Percentiles rank a stretch among this genome's conserved stretches.
Evolutionary conservation across 2,113 vertebrate genomes (phyloP).

Genomic region (Donacobius atricapilla): DNA sequence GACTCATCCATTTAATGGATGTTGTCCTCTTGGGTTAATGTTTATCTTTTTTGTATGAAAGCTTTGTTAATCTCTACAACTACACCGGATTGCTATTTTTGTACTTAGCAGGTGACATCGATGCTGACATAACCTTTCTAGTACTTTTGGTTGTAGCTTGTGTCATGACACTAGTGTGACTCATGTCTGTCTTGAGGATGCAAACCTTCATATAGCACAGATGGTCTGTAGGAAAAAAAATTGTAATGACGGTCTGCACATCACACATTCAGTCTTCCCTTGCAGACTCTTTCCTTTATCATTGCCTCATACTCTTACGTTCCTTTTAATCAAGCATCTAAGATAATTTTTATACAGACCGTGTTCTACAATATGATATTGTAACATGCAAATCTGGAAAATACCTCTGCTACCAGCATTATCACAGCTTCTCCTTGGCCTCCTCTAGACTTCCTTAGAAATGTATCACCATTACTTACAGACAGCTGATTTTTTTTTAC

Average conservation of each 20-base stretch:
- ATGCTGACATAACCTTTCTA: conserved; percentile 14
- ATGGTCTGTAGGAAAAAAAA: background rate
- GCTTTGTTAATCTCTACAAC: conserved; percentile 15
- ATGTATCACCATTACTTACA: background rate
- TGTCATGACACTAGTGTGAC: conserved; percentile 7
- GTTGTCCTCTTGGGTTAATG: background rate
- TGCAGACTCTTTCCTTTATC: background rate
- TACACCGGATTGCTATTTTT: background rate
- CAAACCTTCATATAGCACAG: background rate
- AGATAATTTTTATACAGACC: background rate
- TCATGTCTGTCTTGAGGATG: conserved; percentile 27
- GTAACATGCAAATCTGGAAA: background rate
- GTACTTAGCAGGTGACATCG: background rate
- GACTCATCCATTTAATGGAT: background rate
- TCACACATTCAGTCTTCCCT: background rate
- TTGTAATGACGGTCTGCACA: background rate
- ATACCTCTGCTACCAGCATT: background rate
- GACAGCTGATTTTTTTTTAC: background rate
- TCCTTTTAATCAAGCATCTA: background rate
- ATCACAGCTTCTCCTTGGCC: background rate
- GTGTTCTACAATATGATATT: background rate
- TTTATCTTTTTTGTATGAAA: conserved; percentile 9
- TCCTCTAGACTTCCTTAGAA: background rate
- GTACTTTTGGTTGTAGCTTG: background rate
- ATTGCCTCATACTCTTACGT: background rate